Conservation (phyloP, 2,797 vertebrate species). For the Nyctibius grandis region DNA sequence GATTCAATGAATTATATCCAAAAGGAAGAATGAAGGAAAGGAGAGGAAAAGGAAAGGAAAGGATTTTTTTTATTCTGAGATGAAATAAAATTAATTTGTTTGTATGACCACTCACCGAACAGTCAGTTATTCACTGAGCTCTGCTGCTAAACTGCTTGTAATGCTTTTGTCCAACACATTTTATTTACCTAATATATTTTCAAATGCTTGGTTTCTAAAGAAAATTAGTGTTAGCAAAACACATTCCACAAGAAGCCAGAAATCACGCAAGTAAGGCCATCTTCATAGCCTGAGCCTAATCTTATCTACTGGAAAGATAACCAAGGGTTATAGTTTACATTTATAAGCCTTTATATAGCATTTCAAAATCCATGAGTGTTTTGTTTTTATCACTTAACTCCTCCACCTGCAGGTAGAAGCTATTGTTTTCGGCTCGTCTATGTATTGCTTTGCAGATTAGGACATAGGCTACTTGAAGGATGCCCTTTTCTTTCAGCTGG, state of each 20-base stretch:
- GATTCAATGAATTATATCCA: background rate
- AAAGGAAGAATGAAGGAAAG: background rate
- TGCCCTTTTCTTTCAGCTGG: background rate
- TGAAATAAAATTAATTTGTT: background rate
- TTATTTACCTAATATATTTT: constrained; percentile 7
- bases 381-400: constrained; percentile 49
- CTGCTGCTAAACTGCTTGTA: background rate
- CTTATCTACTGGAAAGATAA: constrained; percentile 62
- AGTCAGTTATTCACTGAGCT: background rate
- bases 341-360: constrained; percentile 38
- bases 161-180: background rate
- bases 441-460: constrained; percentile 47
- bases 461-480: background rate
- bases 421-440: constrained; percentile 10
- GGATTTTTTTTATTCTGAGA: background rate
- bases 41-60: background rate
- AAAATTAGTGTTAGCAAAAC: constrained; percentile 33
- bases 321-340: constrained; percentile 42
- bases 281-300: constrained; percentile 39
- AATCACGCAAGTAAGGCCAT: constrained; percentile 31
- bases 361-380: constrained; percentile 57
- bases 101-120: background rate
- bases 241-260: constrained; percentile 22
- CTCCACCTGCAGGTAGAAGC: background rate
- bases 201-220: background rate